Evolutionary conservation across 2,888 invertebrate genomes (phyloP), one percentile per base, ranked within the genome.

Genomic region (Cheilosia vernalis): DNA sequence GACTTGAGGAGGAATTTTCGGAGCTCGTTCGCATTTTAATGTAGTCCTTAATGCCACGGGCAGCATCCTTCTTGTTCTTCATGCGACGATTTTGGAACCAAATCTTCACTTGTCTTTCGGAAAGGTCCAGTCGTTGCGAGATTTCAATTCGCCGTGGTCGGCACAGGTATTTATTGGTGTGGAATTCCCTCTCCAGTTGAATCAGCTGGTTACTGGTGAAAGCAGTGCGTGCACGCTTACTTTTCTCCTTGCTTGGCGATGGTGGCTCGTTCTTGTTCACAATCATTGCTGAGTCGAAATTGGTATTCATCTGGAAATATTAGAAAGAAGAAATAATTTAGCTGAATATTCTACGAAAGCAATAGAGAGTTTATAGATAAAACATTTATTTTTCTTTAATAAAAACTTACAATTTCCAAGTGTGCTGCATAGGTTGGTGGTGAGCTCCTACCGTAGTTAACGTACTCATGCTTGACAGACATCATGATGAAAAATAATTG

Each of bases 171-270:
- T 97, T 95, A 93, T 98, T 98, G 93, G 96, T 97, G 92, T 98
- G 98, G 92, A 98, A 98, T 93, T 98, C 98, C 91, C 97, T 97
- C 92, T 98, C 98, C 89, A 98, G 94, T 92, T 98, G 98, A 91
- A 98, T 94, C 89, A 98, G 97, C 94, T 99, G 98, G 93, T 97
- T 96, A 91, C 98, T 95, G 73, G 98, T 98, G 93, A 98, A 99
- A 27, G 98, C 98, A 67, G 98, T 98, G 88, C 99, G 94, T 89
- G 98, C 97, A 63, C 98, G 94, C 91, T 98, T 98, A 4, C 72
- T 64, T 44, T 88, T 89, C 53, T 67, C 81, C 33, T 72, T 81
- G 7, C 19, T 72, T 9, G 69, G 49, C 30, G 81, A 51, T 10
- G 69, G 30, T 33, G 74, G 49, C 6, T 69, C 60, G 2, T 58